Evolutionary conservation across 2,797 vertebrate species (phyloP).

Genomic region (Gobio occitaniae): DNA sequence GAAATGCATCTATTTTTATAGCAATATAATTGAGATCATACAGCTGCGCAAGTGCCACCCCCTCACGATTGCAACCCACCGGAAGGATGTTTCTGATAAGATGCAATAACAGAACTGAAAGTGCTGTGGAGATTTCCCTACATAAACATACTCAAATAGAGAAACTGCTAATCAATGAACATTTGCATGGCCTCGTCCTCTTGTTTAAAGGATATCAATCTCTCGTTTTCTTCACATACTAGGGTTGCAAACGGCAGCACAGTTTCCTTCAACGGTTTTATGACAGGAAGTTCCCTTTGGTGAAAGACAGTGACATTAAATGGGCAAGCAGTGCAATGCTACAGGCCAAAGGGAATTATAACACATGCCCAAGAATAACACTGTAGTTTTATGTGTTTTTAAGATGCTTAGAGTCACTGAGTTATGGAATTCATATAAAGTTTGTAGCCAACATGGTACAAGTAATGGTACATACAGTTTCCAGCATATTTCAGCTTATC

Average conservation of each 20-base stretch:
- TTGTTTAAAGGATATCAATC: not conserved
- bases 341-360: slow-evolving; percentile 44
- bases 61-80: not conserved
- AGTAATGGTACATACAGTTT: slow-evolving; percentile 14
- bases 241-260: slow-evolving; percentile 38
- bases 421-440: slow-evolving; percentile 57
- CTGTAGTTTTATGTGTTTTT: slow-evolving; percentile 55
- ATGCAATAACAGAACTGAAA: slow-evolving; percentile 1
- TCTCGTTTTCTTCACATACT: slow-evolving; percentile 13
- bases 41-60: slow-evolving; percentile 10
- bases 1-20: slow-evolving; percentile 20
- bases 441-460: slow-evolving; percentile 20
- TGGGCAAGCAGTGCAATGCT: slow-evolving; percentile 26
- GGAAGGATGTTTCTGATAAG: slow-evolving; percentile 27
- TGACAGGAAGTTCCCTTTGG: slow-evolving; percentile 35
- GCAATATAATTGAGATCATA: slow-evolving; percentile 2
- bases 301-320: slow-evolving; percentile 45
- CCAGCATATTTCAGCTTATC: slow-evolving; percentile 23
- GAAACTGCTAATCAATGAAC: slow-evolving; percentile 8
- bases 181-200: slow-evolving; percentile 1
- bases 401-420: slow-evolving; percentile 50
- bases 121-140: not conserved
- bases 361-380: slow-evolving; percentile 35
- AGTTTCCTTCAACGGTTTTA: slow-evolving; percentile 45
- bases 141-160: not conserved